phyloP scores from a whole-genome alignment of 2,113 vertebrate genomes.

The Benitochromis conjunctus region DNA sequence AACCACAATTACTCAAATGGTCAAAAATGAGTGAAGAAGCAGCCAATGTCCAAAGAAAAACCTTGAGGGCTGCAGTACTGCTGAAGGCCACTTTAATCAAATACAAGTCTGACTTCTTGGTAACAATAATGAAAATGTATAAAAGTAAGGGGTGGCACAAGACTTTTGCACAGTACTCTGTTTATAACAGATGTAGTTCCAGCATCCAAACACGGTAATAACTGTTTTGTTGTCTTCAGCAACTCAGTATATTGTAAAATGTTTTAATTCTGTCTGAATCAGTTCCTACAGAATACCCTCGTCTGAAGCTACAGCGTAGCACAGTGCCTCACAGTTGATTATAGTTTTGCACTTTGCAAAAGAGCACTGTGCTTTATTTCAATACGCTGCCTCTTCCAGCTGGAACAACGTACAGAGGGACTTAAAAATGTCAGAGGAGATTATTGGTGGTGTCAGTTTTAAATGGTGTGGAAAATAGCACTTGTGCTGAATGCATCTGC shows the following conservation, averaged over 20 bases:
- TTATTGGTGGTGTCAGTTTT: neutral
- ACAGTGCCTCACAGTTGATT: neutral
- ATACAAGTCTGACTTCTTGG: neutral
- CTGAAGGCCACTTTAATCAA: neutral
- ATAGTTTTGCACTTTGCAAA: neutral
- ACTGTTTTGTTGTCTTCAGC: rapidly evolving
- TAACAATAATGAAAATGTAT: neutral
- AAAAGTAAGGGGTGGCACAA: neutral
- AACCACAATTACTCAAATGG: neutral
- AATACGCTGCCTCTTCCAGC: neutral
- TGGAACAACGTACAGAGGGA: neutral
- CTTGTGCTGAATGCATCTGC: neutral
- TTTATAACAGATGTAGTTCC: neutral
- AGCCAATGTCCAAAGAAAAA: neutral
- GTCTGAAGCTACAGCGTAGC: neutral
- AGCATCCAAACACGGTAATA: neutral
- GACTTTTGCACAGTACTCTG: neutral
- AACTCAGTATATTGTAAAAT: neutral
- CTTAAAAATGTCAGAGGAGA: neutral
- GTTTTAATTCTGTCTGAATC: neutral
- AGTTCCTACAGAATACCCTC: neutral
- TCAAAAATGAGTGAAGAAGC: neutral
- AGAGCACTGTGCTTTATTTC: neutral
- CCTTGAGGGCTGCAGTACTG: neutral
- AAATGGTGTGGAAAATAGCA: neutral